Conservation (phyloP, 2,113 vertebrate species). For the Steatornis caripensis region DNA sequence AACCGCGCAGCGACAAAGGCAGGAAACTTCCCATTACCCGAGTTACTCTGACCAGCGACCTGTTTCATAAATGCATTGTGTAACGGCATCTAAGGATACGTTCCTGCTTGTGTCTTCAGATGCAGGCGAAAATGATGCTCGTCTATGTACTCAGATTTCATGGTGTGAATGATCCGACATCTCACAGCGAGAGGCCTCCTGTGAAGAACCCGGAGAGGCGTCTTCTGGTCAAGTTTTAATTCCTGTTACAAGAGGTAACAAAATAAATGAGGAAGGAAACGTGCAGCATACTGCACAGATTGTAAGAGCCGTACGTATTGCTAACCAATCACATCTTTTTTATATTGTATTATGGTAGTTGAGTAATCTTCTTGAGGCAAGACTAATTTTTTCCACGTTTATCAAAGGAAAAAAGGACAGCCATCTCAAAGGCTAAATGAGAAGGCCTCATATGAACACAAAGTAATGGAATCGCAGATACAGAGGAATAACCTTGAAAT, state of each 20-base stretch:
- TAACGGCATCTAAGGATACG: constrained; percentile 82
- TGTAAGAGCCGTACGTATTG: not conserved
- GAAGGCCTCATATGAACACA: not conserved
- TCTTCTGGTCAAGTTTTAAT: constrained; percentile 91
- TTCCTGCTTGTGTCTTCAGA: constrained; percentile 93
- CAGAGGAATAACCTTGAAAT: constrained; percentile 56
- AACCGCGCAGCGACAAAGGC: accelerated
- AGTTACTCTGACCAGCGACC: not conserved
- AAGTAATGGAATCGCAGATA: constrained; percentile 35
- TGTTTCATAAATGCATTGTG: not conserved
- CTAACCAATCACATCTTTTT: not conserved
- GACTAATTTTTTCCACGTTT: not conserved
- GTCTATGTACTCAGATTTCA: constrained; percentile 80
- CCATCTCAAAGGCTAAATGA: not conserved
- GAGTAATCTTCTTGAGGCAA: not conserved
- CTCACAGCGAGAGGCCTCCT: constrained; percentile 87
- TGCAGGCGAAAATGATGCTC: constrained; percentile 88
- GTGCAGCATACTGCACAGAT: not conserved
- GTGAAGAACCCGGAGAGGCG: constrained; percentile 91
- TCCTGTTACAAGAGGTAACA: constrained; percentile 72
- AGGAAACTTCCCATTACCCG: not conserved
- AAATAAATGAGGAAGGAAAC: not conserved
- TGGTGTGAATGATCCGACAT: constrained; percentile 85
- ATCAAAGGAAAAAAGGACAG: not conserved
- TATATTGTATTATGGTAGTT: not conserved